These are phyloP conservation scores for Phymatocera aterrima DNA, from an alignment of 2,888 invertebrate species.

Conservation along the genomic window DNA sequence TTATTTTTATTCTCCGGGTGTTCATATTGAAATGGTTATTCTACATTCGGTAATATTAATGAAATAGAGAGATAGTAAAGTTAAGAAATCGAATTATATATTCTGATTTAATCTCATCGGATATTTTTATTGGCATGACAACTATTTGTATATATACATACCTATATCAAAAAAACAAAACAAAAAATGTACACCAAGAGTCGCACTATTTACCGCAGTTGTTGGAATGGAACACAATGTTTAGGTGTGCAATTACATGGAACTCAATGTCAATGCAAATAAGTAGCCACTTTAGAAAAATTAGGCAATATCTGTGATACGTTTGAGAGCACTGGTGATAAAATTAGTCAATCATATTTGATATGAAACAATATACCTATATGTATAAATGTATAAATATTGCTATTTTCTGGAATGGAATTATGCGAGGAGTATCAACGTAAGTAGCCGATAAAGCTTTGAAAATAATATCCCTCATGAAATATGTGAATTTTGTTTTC, in stretches of 20 bases:
- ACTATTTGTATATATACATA: not conserved
- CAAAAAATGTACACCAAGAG: not conserved
- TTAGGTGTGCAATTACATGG: not conserved
- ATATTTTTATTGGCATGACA: not conserved
- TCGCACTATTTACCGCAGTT: not conserved
- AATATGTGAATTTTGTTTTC: too few species aligned
- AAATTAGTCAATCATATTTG: not conserved
- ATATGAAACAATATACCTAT: not conserved
- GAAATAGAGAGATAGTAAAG: not conserved
- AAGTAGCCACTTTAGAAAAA: not conserved
- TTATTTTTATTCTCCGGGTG: not conserved
- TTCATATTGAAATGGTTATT: not conserved
- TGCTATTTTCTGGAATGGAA: not conserved
- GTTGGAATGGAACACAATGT: not conserved
- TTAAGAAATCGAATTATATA: not conserved
- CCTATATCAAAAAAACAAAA: not conserved
- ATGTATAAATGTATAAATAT: constrained; percentile 18
- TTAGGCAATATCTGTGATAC: not conserved
- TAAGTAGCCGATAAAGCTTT: not conserved
- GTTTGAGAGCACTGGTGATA: not conserved
- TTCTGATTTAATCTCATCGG: not conserved
- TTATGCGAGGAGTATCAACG: not conserved
- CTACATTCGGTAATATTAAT: not conserved
- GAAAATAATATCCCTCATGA: not conserved
- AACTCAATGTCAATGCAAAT: not conserved